A percentile compares a stretch with the other conserved stretches of the same genome.
Conservation (phyloP, 2,797 vertebrate genomes). For the Natrix natrix region DNA sequence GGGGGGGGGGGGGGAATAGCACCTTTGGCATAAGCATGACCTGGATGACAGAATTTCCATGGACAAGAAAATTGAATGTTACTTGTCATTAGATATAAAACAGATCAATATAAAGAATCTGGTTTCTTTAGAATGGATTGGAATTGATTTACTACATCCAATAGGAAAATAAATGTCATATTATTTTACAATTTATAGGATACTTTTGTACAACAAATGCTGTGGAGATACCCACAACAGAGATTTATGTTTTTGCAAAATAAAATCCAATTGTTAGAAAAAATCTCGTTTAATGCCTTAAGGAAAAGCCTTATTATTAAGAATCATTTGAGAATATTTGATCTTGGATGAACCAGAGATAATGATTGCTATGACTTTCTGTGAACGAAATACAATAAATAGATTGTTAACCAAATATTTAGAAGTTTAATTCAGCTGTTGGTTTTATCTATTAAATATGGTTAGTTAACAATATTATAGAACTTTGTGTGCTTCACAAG, state of each 20-base stretch:
- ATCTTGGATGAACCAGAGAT: background rate
- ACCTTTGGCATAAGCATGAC: too few species aligned
- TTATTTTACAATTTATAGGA: too few species aligned
- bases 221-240: background rate
- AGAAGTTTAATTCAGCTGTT: background rate
- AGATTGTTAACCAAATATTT: background rate
- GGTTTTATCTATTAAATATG: background rate
- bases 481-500: background rate
- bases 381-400: background rate
- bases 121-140: background rate
- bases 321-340: background rate
- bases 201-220: background rate
- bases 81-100: background rate
- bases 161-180: too few species aligned
- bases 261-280: background rate
- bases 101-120: background rate
- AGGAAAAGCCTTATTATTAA: background rate
- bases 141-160: background rate
- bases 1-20: rapidly evolving
- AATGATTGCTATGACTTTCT: background rate
- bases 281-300: background rate
- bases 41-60: too few species aligned
- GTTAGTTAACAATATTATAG: background rate
- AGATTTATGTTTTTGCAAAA: background rate
- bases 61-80: background rate